Base-by-base conservation (phyloP, 2,797 vertebrate species). In the Cuculus canorus region DNA sequence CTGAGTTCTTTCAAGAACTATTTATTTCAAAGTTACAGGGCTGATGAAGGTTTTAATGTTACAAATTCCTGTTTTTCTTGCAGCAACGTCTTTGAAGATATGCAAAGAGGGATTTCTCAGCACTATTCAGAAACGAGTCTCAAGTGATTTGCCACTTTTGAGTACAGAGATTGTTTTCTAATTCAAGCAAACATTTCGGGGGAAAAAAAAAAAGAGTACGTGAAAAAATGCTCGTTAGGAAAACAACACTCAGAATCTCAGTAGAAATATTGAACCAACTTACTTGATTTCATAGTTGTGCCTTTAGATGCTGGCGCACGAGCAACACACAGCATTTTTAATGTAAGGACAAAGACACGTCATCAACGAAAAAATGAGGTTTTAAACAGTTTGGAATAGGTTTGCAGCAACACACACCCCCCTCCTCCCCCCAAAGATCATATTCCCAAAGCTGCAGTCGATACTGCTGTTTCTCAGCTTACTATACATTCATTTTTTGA, bases 81-180 rank as follows among this genome's bases (percentile, higher is more conserved):
- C 54, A 96, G 92, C 69, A 94, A 88, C 17, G 32, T 78, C 88
- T 94, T 95, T 92, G 81, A 93, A 96, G 84, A 82, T 72, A 92
- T 72, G 85, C 86, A 86, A 87, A 95, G 79, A 92, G 76, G 92
- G 85, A 93, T 93, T 94, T 95, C 93, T 94, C 89, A 91, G 76
- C 76, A 28, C 69, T 82, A 24, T 52, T 86, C 93, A 91, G 79
- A 88, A 95, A 59, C 1, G 6, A 92, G 82, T 84, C 92, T 92
- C 92, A 52, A 92, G 91, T 91, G 93, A 91, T 86, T 95, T 94
- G 53, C 64, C 33, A 60, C 87, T 93, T 94, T 17, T 53, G 82
- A 88, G 63, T n/a, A 64, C 37, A 90, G 82, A 93, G 87, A 72
- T 84, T 88, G 91, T 79, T 90, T 95, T 86, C 69, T 92, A 84